These are phyloP conservation scores for Brachionus calyciflorus DNA, from an alignment of 1,140 invertebrate species.

Conservation along the genomic window DNA sequence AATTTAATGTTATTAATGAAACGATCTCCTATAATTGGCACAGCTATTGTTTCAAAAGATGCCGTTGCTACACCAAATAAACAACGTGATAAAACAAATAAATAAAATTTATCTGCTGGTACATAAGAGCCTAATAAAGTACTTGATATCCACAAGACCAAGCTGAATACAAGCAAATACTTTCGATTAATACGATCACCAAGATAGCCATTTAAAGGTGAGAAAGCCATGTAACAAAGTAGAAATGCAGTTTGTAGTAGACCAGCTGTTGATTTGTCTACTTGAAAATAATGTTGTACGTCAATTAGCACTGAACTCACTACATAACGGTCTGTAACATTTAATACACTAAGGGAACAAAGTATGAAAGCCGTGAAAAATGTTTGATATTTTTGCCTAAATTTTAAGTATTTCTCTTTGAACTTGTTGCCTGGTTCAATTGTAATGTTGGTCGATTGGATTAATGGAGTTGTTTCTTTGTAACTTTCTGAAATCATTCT, in stretches of 20 bases:
- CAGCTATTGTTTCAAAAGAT: constrained; percentile 39
- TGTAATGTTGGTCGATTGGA: background rate
- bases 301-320: constrained; percentile 36
- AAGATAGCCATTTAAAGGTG: constrained; percentile 44
- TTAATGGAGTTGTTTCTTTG: background rate
- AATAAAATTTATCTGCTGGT: constrained; percentile 26
- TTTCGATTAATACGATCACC: constrained; percentile 46
- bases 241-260: constrained; percentile 39
- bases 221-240: constrained; percentile 38
- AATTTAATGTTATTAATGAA: constrained; percentile 15
- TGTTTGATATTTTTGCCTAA: constrained; percentile 14
- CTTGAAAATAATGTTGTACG: constrained; percentile 37
- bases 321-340: constrained; percentile 43
- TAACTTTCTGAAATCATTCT: background rate
- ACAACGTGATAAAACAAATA: constrained; percentile 22
- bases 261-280: constrained; percentile 43
- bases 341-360: constrained; percentile 1
- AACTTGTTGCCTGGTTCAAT: background rate
- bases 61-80: constrained; percentile 45
- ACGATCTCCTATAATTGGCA: constrained; percentile 40
- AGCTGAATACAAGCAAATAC: constrained; percentile 35
- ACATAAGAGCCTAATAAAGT: constrained; percentile 19
- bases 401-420: constrained; percentile 4
- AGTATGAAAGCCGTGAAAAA: constrained; percentile 24
- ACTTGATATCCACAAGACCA: constrained; percentile 22